These are phyloP conservation scores for Etheostoma nigrum DNA, from an alignment of 2,797 vertebrate species.

Conservation along the genomic window DNA sequence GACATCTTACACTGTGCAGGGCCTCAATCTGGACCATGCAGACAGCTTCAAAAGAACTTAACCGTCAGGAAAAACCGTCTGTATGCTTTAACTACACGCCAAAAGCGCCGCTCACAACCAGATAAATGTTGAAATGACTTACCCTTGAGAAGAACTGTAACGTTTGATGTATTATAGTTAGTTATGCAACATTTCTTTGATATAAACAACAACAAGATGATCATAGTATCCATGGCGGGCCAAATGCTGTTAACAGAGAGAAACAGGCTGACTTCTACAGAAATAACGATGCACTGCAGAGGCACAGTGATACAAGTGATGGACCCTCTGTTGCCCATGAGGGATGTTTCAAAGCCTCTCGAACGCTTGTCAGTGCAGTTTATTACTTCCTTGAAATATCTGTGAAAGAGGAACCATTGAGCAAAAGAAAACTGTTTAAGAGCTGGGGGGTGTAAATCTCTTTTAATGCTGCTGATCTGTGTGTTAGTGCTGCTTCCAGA, in stretches of 20 bases:
- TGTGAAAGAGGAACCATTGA: constrained; percentile 80
- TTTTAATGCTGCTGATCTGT: constrained; percentile 83
- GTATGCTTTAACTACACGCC: constrained; percentile 63
- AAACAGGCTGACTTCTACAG: constrained; percentile 56
- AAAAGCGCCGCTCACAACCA: constrained; percentile 63
- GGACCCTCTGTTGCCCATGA: constrained; percentile 73
- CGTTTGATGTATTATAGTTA: constrained; percentile 47
- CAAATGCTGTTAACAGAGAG: constrained; percentile 44
- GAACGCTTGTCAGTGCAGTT: constrained; percentile 80
- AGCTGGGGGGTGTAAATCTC: constrained; percentile 83
- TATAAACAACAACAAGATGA: constrained; percentile 71
- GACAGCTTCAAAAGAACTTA: constrained; percentile 84
- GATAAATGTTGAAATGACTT: constrained; percentile 62
- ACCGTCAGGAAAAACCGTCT: constrained; percentile 75
- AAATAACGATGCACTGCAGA: constrained; percentile 51
- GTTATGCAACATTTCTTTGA: constrained; percentile 64
- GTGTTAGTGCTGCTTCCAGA: constrained; percentile 78
- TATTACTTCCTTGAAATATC: constrained; percentile 86
- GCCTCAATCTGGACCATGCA: constrained; percentile 81
- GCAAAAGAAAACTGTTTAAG: constrained; percentile 80
- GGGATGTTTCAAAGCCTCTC: constrained; percentile 78
- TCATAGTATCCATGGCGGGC: constrained; percentile 52
- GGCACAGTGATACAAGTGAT: constrained; percentile 63
- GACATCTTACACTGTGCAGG: constrained; percentile 89
- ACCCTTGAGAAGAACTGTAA: constrained; percentile 36